Conservation (phyloP, 2,797 vertebrate genomes). For the Sebastes cheni region DNA sequence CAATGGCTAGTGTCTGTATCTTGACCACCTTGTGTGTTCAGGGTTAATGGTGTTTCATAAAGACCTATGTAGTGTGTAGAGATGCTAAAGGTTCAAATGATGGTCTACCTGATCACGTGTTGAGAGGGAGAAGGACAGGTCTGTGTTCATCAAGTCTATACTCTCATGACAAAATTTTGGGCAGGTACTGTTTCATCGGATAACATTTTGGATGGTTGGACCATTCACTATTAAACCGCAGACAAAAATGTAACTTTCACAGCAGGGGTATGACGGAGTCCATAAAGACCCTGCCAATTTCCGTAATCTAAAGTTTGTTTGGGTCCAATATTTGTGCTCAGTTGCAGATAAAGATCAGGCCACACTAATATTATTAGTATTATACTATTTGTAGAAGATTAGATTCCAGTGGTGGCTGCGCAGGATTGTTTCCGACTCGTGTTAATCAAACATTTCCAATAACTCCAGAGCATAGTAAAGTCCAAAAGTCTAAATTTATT, state of each 20-base stretch:
- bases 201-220: neutral
- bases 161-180: neutral
- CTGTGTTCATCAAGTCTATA: neutral
- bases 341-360: too few species aligned
- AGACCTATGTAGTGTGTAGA: neutral
- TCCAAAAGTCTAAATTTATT: neutral
- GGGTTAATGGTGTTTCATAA: neutral
- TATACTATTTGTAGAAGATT: too few species aligned
- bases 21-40: neutral
- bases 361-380: too few species aligned
- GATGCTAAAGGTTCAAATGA: neutral
- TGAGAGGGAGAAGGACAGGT: neutral
- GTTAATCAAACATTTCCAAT: too few species aligned
- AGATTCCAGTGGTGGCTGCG: too few species aligned
- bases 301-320: neutral
- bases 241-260: neutral
- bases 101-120: neutral
- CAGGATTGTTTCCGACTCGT: too few species aligned
- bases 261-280: neutral
- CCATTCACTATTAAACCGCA: too few species aligned
- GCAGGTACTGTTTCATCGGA: neutral
- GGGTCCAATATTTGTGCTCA: too few species aligned
- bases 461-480: neutral
- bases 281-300: neutral
- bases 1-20: slow-evolving; percentile 30